Evolutionary conservation across 2,113 vertebrate genomes (phyloP).

Genomic region (Pongo abelii): DNA sequence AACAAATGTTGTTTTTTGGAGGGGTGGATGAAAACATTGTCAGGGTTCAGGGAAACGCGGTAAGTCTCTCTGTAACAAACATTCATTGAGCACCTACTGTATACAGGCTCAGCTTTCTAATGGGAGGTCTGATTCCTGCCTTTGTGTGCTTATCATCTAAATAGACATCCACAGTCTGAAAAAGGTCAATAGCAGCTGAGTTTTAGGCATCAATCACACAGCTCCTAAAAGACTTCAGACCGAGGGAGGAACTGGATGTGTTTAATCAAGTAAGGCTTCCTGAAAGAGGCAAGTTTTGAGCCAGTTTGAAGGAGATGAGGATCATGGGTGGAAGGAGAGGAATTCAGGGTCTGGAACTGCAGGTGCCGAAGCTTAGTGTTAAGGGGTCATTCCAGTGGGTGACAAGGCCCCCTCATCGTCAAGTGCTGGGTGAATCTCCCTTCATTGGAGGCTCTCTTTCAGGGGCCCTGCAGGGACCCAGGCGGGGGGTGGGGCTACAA

Average conservation of each 20-base stretch:
- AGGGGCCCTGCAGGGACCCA: neutral
- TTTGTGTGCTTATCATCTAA: neutral
- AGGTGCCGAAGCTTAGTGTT: neutral
- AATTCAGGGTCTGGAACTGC: neutral
- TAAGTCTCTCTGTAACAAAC: neutral
- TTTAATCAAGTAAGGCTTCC: neutral
- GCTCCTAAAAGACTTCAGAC: neutral
- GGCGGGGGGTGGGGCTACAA: neutral
- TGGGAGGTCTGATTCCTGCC: neutral
- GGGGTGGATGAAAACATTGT: neutral
- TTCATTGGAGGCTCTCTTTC: neutral
- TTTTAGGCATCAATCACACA: neutral
- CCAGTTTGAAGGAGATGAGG: neutral
- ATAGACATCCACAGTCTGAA: neutral
- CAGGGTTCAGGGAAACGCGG: neutral
- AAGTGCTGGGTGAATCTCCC: neutral
- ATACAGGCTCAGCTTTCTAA: neutral
- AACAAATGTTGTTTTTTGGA: neutral
- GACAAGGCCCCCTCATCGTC: neutral
- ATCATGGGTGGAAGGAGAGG: neutral
- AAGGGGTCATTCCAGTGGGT: neutral
- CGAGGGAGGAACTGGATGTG: neutral
- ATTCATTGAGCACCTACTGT: neutral
- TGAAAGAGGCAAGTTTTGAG: neutral
- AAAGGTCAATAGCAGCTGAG: neutral